phyloP scores from a whole-genome alignment of 2,888 invertebrate species.

The Heliconius ethilla region DNA sequence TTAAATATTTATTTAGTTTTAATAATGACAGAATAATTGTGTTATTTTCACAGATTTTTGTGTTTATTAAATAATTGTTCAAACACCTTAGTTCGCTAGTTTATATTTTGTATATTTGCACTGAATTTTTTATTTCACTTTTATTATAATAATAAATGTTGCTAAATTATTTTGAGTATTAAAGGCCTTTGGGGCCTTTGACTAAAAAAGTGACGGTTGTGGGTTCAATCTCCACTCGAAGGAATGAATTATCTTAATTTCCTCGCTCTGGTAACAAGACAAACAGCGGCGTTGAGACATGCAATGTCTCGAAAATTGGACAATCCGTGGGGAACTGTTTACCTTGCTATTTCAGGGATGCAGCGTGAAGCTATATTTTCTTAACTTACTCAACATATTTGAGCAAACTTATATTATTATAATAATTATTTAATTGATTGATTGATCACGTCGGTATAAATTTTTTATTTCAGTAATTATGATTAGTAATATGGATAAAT shows the following conservation, averaged over 20 bases:
- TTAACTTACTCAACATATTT: neutral
- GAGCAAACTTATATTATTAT: neutral
- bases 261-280: neutral
- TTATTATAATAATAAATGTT: neutral
- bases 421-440: neutral
- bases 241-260: neutral
- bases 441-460: neutral
- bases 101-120: conserved; percentile 15
- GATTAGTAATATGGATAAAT: neutral
- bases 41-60: neutral
- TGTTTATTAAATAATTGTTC: neutral
- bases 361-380: neutral
- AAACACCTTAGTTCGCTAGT: conserved; percentile 16
- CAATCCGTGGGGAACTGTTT: neutral
- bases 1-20: neutral
- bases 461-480: neutral
- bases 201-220: neutral
- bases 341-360: neutral
- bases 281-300: neutral
- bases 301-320: neutral
- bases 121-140: neutral
- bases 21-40: neutral
- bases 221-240: neutral
- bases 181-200: neutral
- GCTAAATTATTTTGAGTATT: neutral